Evolutionary conservation across 2,888 invertebrate species (phyloP), one percentile per base, ranked within the genome.

Genomic region (Halocaridina rubra): DNA sequence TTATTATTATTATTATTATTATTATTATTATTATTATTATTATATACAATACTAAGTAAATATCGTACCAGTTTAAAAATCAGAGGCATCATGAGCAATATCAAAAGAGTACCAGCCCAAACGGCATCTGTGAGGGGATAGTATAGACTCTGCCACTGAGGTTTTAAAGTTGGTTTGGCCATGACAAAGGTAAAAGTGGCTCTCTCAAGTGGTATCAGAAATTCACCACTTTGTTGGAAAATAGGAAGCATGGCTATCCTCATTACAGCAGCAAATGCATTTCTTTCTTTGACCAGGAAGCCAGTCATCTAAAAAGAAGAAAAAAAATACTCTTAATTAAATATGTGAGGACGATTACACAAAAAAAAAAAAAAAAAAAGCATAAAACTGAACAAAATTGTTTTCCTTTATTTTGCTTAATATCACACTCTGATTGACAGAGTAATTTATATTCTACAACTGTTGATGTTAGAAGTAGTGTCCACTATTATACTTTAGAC

Each of bases 151-250:
- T 71, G 76, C 85, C 85, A 85, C 0, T 29, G 80, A 19, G 85
- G 85, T 46, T 76, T 67, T 7, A 85, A 53, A 4, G 69, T 61
- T 5, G 85, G 85, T 53, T 76, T 80, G 71, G 71, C 61, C 80
- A 80, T 80, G 61, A 39, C 69, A 77, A 85, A 85, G 4, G 61
- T 57, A n/a, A 85, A 32, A n/a, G 85, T 76, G 39, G 80, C 80
- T 27, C 30, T 39, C 39, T 80, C 76, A 22, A 85, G 75, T 3
- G 71, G 10, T 75, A 80, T 39, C 19, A 75, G 69, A 61, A 64
- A 85, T 71, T 80, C 80, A 16, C 71, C 80, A 7, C 19, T 69
- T 27, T 71, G 3, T 2, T 61, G 61, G 8, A 80, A 69, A 59
- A 77, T 32, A 1, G 85, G 85, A 22, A 85, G 27, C 13, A 85